Percentiles rank a stretch among this genome's conserved stretches.
phyloP scores from a whole-genome alignment of 2,888 invertebrate species.

The Cephus pygmeus region DNA sequence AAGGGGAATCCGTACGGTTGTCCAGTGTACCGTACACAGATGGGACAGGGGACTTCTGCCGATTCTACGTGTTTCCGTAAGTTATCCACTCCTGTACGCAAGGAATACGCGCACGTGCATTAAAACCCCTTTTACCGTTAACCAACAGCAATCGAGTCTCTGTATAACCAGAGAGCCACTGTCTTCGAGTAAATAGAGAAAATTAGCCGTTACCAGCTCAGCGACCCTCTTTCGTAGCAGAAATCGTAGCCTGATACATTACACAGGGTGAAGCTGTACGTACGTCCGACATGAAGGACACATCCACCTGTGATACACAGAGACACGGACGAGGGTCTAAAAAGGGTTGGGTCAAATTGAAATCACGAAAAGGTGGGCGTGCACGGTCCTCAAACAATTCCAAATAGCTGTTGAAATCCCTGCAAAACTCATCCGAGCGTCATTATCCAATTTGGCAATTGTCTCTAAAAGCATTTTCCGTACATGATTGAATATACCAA shows the following conservation, averaged over 20 bases:
- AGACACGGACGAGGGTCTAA: neutral
- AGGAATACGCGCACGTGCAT: neutral
- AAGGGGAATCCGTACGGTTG: neutral
- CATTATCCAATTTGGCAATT: slow-evolving; percentile 16
- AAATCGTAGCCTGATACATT: neutral
- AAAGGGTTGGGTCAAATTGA: slow-evolving; percentile 53
- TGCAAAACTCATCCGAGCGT: slow-evolving; percentile 13
- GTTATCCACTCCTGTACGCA: neutral
- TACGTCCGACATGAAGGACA: neutral
- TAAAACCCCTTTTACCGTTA: neutral
- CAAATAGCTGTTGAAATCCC: slow-evolving; percentile 12
- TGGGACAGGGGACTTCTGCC: neutral
- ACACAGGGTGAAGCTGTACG: neutral
- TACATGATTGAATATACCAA: neutral
- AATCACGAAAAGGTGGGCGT: slow-evolving; percentile 61
- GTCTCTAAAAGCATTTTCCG: neutral
- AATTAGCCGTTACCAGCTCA: neutral
- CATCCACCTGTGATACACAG: neutral
- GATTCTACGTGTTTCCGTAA: neutral
- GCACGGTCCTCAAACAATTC: slow-evolving; percentile 16
- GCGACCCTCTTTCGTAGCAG: neutral
- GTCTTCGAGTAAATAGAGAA: neutral
- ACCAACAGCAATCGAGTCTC: neutral
- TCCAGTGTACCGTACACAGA: neutral
- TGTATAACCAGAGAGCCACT: neutral